Percentiles rank a stretch among this genome's conserved stretches.
phyloP scores from a whole-genome alignment of 1,140 invertebrate genomes.

The Orchestia grillus region DNA sequence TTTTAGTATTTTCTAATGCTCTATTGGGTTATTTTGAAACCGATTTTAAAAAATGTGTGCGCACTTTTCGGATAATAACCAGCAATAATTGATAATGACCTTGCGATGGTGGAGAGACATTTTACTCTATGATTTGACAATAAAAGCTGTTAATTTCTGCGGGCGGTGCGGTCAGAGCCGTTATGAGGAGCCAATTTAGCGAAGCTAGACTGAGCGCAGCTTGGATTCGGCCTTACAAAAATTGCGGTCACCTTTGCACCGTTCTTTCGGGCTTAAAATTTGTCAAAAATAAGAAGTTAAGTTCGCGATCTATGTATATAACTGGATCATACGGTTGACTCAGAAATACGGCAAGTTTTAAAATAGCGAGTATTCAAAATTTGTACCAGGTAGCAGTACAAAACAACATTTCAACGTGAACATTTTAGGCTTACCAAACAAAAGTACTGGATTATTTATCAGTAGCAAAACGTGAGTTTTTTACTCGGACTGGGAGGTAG shows the following conservation, averaged over 20 bases:
- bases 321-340: neutral
- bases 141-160: slow-evolving; percentile 23
- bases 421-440: neutral
- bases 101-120: neutral
- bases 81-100: neutral
- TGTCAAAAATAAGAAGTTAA: neutral
- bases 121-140: neutral
- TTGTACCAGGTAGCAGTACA: neutral
- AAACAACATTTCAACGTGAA: neutral
- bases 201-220: neutral
- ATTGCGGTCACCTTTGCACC: neutral
- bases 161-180: slow-evolving; percentile 15
- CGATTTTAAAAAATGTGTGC: neutral
- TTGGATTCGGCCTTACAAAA: neutral
- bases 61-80: neutral
- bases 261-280: neutral
- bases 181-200: slow-evolving; percentile 40
- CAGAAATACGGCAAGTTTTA: neutral
- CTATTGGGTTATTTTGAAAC: neutral
- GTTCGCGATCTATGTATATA: neutral
- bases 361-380: neutral
- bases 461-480: neutral
- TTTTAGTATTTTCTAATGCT: neutral
- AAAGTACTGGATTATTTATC: neutral
- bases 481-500: neutral